Conservation (phyloP, 2,797 vertebrate species). For the Poecilia gillii region DNA sequence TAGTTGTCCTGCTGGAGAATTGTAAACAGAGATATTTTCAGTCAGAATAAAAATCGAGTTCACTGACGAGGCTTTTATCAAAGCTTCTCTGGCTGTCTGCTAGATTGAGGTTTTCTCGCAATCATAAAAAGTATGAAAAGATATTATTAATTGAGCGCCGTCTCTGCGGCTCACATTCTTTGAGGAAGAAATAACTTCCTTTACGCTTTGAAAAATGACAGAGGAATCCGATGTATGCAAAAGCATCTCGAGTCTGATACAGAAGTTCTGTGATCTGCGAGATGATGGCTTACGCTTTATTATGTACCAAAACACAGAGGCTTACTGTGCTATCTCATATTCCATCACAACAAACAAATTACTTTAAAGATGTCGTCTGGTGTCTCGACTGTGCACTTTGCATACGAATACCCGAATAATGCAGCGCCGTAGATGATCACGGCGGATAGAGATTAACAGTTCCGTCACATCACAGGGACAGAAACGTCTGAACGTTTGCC, state of each 20-base stretch:
- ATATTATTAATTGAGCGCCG: conserved; percentile 27
- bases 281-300: conserved; percentile 38
- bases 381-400: background rate
- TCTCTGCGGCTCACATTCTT: conserved; percentile 22
- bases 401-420: conserved; percentile 24
- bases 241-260: conserved; percentile 39
- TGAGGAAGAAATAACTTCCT: conserved; percentile 44
- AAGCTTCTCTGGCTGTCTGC: conserved; percentile 13
- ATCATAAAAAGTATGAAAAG: conserved; percentile 37
- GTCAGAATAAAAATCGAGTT: background rate
- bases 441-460: conserved; percentile 43
- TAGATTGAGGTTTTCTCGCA: conserved; percentile 31
- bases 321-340: conserved; percentile 24
- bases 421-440: conserved; percentile 28
- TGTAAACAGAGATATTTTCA: background rate
- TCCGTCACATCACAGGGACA: conserved; percentile 30
- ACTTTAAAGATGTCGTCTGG: conserved; percentile 17
- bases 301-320: conserved; percentile 35
- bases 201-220: conserved; percentile 53
- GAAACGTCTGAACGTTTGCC: background rate
- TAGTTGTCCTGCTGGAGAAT: background rate
- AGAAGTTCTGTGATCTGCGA: conserved; percentile 49
- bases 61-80: conserved; percentile 20
- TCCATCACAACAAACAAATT: conserved; percentile 43
- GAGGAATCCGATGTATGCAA: conserved; percentile 43